Conservation (phyloP, 1,140 invertebrate genomes). For the Tetramorium parvispinum region DNA sequence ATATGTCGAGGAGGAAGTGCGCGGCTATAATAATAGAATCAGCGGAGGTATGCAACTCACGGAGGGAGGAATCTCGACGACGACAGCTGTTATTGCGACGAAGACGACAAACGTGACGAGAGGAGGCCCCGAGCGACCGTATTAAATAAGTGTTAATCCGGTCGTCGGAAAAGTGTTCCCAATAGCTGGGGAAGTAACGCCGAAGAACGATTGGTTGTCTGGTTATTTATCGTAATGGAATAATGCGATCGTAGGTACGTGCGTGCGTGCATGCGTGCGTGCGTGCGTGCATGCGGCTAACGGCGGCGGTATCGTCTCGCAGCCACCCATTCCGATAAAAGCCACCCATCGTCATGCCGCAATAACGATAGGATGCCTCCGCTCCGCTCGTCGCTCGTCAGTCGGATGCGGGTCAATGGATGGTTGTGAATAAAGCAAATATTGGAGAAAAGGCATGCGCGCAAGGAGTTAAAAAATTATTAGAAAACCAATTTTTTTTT, state of each 20-base stretch:
- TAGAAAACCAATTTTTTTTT: not conserved
- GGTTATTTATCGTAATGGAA: conserved; percentile 56
- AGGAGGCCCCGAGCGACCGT: not conserved
- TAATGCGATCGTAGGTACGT: conserved; percentile 48
- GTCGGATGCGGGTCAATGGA: conserved; percentile 17
- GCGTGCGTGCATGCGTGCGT: not conserved
- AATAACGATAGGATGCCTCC: conserved; percentile 38
- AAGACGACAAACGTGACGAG: conserved; percentile 20
- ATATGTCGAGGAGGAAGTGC: conserved; percentile 54
- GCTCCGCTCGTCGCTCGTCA: conserved; percentile 13
- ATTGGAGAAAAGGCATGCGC: not conserved
- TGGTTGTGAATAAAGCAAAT: conserved; percentile 9
- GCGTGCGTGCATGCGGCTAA: not conserved
- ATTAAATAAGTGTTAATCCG: conserved; percentile 49
- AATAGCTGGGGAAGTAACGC: conserved; percentile 56
- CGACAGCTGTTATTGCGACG: conserved; percentile 25
- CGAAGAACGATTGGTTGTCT: conserved; percentile 66
- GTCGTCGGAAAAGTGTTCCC: conserved; percentile 59
- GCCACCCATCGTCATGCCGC: conserved; percentile 56
- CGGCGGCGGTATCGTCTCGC: conserved; percentile 18
- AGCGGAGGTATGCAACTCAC: conserved; percentile 34
- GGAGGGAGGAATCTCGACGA: conserved; percentile 16
- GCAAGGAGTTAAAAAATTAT: not conserved
- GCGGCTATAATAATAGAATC: conserved; percentile 55
- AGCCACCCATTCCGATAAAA: conserved; percentile 56